These are phyloP conservation scores for Hypena proboscidalis DNA, from an alignment of 2,888 invertebrate species.

Conservation along the genomic window DNA sequence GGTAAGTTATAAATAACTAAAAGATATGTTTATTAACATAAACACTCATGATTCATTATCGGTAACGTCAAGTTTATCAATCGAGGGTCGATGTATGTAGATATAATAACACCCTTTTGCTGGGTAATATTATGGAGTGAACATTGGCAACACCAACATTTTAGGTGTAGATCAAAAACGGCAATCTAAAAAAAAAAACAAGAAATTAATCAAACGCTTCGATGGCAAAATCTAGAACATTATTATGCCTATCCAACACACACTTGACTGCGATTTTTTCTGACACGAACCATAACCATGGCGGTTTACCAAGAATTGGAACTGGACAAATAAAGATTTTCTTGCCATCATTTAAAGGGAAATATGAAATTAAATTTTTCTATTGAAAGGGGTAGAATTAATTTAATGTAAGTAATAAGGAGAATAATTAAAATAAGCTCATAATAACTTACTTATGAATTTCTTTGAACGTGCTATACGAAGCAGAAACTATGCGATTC, in stretches of 20 bases:
- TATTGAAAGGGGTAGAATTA: not conserved
- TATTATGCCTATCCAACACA: no score
- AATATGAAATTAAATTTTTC: not conserved
- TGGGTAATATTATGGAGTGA: not conserved
- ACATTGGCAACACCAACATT: not conserved
- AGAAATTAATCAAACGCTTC: no score
- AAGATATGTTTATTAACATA: no score
- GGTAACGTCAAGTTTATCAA: no score
- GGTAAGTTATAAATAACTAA: no score
- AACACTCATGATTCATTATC: no score
- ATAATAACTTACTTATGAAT: not conserved
- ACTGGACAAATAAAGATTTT: constrained; percentile 1
- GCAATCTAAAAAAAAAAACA: not conserved
- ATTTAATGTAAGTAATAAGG: not conserved
- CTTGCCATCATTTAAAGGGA: constrained; percentile 3
- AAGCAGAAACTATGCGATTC: no score
- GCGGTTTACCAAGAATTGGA: constrained; percentile 1
- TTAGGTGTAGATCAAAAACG: not conserved
- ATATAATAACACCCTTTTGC: no score
- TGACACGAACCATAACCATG: not conserved
- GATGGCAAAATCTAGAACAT: no score
- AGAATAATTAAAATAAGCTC: no score
- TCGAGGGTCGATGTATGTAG: no score
- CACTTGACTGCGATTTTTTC: not conserved
- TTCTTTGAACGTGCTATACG: no score